Base-by-base conservation (phyloP, 2,888 invertebrate genomes). In the Brachypalpus laphriformis region DNA sequence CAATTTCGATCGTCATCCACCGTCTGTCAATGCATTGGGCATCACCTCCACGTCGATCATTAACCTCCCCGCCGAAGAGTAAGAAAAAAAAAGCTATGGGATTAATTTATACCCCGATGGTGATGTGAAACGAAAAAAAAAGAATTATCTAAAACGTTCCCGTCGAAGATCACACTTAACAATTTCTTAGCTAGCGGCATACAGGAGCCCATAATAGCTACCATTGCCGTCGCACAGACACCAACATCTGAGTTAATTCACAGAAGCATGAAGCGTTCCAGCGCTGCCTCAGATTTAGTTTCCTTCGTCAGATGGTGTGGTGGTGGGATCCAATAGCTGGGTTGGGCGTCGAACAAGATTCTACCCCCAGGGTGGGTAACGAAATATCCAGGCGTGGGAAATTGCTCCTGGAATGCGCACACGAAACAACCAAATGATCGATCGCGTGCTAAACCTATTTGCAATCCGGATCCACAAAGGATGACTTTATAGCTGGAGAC, bases 371-470 rank as follows among this genome's bases (percentile, higher is more conserved):
- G 85, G 75, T 85, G 81, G 80, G 59, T 63, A 85, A 85, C 66
- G 51, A 83, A 75, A 71, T 45, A 57, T 56, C 45, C 85, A 71
- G 71, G 85, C 85, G 85, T 85, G 85, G 85, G 85, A 85, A 85
- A 85, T 85, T 59, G 85, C 85, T 85, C 75, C 85, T 81, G 85
- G 85, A 85, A 85, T 85, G 85, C 85, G 85, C 85, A 85, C 85
- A 85, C 85, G 85, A 85, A 71, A 65, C 28, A 54, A 31, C 31
- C 42, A 51, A 72, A 40, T 72, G 61, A 66, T 37, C 51, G 31
- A 85, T 85, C 81, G 85, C 85, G 85, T 85, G 85, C 81, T 81
- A 85, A 76, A 63, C 80, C 70, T 85, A 83, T 57, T 80, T 68
- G 63, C 14, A 56, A 56, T 49, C 42, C 20, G 25, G 25, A 11